Evolutionary conservation across 2,888 invertebrate genomes (phyloP).

Genomic region (Acrobasis suavella): DNA sequence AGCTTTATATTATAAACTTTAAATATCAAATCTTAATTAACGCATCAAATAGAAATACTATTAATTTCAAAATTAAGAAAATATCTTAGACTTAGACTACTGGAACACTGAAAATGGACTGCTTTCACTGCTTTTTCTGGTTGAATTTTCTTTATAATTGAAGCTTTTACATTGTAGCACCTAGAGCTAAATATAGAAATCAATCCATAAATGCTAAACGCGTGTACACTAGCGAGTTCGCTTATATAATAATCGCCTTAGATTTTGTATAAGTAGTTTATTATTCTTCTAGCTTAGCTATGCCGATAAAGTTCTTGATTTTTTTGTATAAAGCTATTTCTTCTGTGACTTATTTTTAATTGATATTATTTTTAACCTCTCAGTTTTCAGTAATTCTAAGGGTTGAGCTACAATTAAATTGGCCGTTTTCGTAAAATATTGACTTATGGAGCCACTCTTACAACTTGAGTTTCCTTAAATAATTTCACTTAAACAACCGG

Average conservation of each 20-base stretch:
- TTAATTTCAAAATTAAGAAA: conserved; percentile 14
- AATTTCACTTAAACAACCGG: too few relatives aligned
- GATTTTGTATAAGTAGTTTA: not conserved
- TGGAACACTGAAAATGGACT: conserved; percentile 26
- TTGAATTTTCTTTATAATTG: conserved; percentile 38
- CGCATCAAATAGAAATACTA: not conserved
- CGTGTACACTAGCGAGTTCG: conserved; percentile 14
- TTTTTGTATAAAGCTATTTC: not conserved
- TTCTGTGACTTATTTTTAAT: too few relatives aligned
- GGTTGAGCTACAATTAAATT: too few relatives aligned
- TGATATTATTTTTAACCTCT: too few relatives aligned
- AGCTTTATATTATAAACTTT: too few relatives aligned
- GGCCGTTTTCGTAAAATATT: too few relatives aligned
- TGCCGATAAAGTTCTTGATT: not conserved
- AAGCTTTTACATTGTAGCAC: conserved; percentile 44
- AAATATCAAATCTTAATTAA: not conserved
- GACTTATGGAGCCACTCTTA: too few relatives aligned
- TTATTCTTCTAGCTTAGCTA: not conserved
- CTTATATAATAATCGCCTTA: conserved; percentile 14
- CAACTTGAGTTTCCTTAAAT: too few relatives aligned
- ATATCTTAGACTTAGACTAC: not conserved
- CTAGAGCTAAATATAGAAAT: conserved; percentile 23
- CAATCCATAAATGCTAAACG: conserved; percentile 14
- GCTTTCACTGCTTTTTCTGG: conserved; percentile 57
- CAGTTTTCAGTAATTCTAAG: too few relatives aligned